Percentiles rank a stretch among this genome's conserved stretches.
These are phyloP conservation scores for Luperina nickerlii DNA, from an alignment of 2,888 invertebrate genomes.

Conservation along the genomic window DNA sequence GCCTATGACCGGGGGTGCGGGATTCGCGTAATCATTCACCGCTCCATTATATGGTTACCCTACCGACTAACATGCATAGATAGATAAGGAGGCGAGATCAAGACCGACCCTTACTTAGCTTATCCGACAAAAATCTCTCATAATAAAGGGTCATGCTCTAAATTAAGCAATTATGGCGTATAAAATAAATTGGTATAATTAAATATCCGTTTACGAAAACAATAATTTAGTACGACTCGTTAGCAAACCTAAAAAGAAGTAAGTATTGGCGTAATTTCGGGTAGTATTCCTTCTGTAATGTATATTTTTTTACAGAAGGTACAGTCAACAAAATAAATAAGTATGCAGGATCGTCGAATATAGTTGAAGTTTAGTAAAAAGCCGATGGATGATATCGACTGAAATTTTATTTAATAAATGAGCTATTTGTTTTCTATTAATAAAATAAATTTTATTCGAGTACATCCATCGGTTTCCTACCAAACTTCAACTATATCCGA, in stretches of 20 bases:
- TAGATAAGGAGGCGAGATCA: background rate
- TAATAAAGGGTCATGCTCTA: constrained; percentile 25
- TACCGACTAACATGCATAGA: background rate
- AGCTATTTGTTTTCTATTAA: too few species aligned
- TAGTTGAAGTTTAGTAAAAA: too few species aligned
- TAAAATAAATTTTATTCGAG: too few species aligned
- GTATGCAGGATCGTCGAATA: too few species aligned
- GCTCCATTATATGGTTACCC: background rate
- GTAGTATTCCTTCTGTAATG: background rate
- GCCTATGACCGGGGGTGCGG: too few species aligned
- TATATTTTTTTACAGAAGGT: too few species aligned
- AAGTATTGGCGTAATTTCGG: constrained; percentile 21
- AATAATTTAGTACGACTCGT: constrained; percentile 29
- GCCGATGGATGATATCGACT: too few species aligned
- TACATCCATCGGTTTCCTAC: too few species aligned
- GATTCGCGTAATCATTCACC: too few species aligned
- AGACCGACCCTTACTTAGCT: background rate
- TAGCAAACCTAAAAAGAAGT: constrained; percentile 17
- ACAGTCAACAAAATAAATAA: too few species aligned
- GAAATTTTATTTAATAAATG: too few species aligned
- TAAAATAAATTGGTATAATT: constrained; percentile 53
- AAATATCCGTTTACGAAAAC: constrained; percentile 36
- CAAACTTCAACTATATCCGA: too few species aligned
- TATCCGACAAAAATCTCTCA: constrained; percentile 12
- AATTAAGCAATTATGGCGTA: constrained; percentile 39